These are phyloP conservation scores for Pogona vitticeps DNA, from an alignment of 2,113 vertebrate species.

Conservation along the genomic window DNA sequence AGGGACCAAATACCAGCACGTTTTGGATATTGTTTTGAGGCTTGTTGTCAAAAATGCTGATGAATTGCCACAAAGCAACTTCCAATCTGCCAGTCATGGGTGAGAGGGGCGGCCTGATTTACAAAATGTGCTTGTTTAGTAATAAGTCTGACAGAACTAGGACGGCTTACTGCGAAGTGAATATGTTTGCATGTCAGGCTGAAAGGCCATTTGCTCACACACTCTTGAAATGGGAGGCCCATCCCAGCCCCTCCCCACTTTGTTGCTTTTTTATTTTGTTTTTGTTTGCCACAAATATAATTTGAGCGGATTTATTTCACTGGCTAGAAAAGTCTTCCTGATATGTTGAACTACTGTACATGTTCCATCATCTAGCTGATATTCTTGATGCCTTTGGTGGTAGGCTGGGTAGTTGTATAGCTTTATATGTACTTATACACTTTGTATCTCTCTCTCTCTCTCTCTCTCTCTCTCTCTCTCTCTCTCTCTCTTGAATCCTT, in stretches of 20 bases:
- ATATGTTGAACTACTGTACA: no score
- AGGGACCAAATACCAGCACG: constrained; percentile 70
- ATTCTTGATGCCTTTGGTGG: no score
- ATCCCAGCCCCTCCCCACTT: background rate
- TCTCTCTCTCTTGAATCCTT: no score
- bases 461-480: no score
- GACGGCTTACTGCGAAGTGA: background rate
- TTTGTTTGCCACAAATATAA: no score
- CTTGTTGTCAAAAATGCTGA: constrained; percentile 76
- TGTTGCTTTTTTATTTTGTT: background rate
- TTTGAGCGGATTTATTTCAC: no score
- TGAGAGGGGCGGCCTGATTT: background rate
- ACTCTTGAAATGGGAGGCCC: background rate
- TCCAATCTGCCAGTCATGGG: background rate
- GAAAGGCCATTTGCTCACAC: background rate
- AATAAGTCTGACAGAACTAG: background rate
- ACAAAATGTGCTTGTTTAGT: background rate
- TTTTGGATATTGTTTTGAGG: constrained; percentile 62
- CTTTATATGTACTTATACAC: no score
- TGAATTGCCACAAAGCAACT: constrained; percentile 78
- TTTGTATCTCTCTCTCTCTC: no score
- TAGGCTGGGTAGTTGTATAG: no score
- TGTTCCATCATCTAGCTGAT: no score
- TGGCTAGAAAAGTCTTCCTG: no score
- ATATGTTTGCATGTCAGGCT: background rate